Conservation (phyloP, 1,140 invertebrate genomes). For the Scaptomyza montana region DNA sequence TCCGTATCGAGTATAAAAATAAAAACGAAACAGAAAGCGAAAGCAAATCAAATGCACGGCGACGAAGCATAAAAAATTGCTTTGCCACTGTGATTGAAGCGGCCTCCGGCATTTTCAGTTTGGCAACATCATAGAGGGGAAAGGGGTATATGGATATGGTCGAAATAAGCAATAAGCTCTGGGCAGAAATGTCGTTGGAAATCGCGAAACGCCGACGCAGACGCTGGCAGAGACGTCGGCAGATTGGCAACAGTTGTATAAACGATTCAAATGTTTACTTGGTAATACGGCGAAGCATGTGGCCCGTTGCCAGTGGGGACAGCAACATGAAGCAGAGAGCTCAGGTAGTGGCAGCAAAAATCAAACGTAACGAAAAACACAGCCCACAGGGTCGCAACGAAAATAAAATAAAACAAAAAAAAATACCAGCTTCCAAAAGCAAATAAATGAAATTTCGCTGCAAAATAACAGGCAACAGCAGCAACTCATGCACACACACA, state of each 20-base stretch:
- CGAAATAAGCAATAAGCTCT: slow-evolving; percentile 9
- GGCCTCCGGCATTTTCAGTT: slow-evolving; percentile 28
- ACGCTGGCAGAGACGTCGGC: slow-evolving; percentile 17
- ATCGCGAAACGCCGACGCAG: slow-evolving; percentile 11
- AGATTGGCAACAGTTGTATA: slow-evolving; percentile 79
- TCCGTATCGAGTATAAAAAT: no score
- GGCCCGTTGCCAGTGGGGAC: slow-evolving; percentile 9
- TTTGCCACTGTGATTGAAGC: slow-evolving; percentile 64
- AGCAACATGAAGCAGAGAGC: slow-evolving; percentile 3
- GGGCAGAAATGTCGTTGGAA: slow-evolving; percentile 68
- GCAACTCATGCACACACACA: slow-evolving; percentile 9
- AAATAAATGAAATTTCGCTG: no score
- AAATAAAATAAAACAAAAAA: slow-evolving; percentile 1
- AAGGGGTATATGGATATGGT: slow-evolving; percentile 14
- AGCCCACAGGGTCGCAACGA: slow-evolving; percentile 49
- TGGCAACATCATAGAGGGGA: neutral
- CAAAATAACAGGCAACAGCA: no score
- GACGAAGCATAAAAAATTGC: slow-evolving; percentile 65
- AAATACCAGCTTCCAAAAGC: no score
- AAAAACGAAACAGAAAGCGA: slow-evolving; percentile 45
- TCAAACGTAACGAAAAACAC: slow-evolving; percentile 49
- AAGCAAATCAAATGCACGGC: slow-evolving; percentile 59
- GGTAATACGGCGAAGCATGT: slow-evolving; percentile 57
- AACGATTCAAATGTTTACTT: slow-evolving; percentile 74
- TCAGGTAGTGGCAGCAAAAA: slow-evolving; percentile 41